Conservation (phyloP, 2,797 vertebrate species). For the Calcarius lapponicus region DNA sequence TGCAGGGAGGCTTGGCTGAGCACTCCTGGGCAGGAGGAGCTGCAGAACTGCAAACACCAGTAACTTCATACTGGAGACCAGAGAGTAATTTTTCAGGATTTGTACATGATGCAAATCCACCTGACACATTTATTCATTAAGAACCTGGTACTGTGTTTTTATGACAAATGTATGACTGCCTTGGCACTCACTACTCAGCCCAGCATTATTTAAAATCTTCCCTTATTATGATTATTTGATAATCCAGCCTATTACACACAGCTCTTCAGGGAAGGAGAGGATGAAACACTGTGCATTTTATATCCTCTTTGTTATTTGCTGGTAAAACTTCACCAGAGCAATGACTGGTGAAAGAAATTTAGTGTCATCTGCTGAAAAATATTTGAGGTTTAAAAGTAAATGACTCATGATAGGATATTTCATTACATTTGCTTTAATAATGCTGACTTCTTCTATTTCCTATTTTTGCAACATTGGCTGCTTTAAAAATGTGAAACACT, state of each 20-base stretch:
- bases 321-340: background rate
- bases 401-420: background rate
- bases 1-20: background rate
- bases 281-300: background rate
- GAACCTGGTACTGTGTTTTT: background rate
- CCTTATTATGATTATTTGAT: background rate
- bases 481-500: background rate
- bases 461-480: background rate
- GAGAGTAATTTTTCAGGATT: background rate
- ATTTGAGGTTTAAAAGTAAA: constrained; percentile 8
- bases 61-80: background rate
- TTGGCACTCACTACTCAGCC: background rate
- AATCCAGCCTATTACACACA: background rate
- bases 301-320: background rate
- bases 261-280: background rate
- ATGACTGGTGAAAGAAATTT: background rate
- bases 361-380: background rate
- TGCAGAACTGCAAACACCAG: background rate
- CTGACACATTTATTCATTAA: background rate
- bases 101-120: background rate
- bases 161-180: background rate
- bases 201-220: constrained; percentile 2
- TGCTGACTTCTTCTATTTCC: background rate
- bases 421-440: background rate
- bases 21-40: background rate